Percentiles rank a stretch among this genome's conserved stretches.
These are phyloP conservation scores for Zelleria hepariella DNA, from an alignment of 2,888 invertebrate species.

Conservation along the genomic window DNA sequence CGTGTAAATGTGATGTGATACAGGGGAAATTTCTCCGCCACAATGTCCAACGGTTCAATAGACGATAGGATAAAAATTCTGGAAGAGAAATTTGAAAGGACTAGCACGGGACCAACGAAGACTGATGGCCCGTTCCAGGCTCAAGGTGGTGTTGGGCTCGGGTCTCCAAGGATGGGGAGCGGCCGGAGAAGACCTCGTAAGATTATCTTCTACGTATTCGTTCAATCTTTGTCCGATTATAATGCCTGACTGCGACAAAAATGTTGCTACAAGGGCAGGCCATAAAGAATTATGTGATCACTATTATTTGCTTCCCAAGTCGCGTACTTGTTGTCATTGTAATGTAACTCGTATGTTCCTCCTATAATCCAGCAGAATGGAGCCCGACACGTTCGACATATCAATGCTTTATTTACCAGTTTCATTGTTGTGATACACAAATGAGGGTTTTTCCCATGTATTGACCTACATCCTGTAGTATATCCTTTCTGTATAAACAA, in stretches of 20 bases:
- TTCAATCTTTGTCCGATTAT: not conserved
- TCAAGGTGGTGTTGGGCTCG: constrained; percentile 67
- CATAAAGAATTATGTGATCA: not conserved
- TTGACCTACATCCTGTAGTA: not conserved
- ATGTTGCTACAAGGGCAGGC: not conserved
- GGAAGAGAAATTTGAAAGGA: constrained; percentile 77
- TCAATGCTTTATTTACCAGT: not conserved
- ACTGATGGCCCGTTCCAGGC: constrained; percentile 71
- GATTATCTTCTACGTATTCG: constrained; percentile 25
- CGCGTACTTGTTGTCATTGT: not conserved
- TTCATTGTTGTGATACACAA: not conserved
- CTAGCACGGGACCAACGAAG: constrained; percentile 26
- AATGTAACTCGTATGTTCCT: not conserved
- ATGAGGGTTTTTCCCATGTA: not conserved
- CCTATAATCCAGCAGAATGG: not conserved
- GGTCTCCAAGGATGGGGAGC: constrained; percentile 64
- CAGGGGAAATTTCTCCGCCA: constrained; percentile 33
- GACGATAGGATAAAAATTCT: constrained; percentile 87
- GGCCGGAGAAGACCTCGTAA: constrained; percentile 76
- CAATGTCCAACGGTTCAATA: constrained; percentile 80
- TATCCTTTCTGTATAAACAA: not conserved
- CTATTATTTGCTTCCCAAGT: not conserved
- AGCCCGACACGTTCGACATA: not conserved
- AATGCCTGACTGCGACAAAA: not conserved
- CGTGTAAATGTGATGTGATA: constrained; percentile 44